A percentile compares a stretch with the other conserved stretches of the same genome.
These are phyloP conservation scores for Dascyllus trimaculatus DNA, from an alignment of 2,113 vertebrate species.

Conservation along the genomic window DNA sequence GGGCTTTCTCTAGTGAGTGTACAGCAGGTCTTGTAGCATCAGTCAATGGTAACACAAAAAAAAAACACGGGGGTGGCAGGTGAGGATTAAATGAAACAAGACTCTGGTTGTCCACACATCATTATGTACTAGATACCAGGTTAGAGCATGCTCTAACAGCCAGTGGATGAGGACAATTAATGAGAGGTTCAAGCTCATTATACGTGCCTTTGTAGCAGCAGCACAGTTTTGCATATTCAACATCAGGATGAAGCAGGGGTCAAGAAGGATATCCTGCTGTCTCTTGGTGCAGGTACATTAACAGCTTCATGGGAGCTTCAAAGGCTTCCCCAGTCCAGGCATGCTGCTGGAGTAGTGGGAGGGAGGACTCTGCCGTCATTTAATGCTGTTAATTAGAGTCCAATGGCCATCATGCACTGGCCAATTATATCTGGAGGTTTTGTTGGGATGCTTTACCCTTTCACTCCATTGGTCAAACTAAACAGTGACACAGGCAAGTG, in stretches of 20 bases:
- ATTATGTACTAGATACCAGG: constrained; percentile 47
- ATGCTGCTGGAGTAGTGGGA: constrained; percentile 3
- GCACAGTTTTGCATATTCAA: constrained; percentile 58
- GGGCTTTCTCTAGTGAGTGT: constrained; percentile 13
- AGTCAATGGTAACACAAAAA: constrained; percentile 7
- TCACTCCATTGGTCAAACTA: background rate
- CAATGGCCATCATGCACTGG: background rate
- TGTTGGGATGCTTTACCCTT: background rate
- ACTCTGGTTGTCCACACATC: constrained; percentile 36
- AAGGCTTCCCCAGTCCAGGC: constrained; percentile 32
- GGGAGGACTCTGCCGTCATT: constrained; percentile 9
- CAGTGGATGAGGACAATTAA: constrained; percentile 64
- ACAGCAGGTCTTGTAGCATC: constrained; percentile 8
- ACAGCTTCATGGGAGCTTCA: constrained; percentile 60
- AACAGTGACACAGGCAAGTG: background rate
- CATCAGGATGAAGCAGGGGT: constrained; percentile 40
- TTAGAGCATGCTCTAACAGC: constrained; percentile 41
- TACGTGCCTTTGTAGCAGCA: constrained; percentile 33
- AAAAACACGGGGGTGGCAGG: constrained; percentile 27
- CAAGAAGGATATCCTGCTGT: constrained; percentile 35
- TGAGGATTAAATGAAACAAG: constrained; percentile 52
- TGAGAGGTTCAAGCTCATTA: constrained; percentile 72
- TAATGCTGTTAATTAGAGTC: constrained; percentile 24
- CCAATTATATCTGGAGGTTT: constrained; percentile 1
- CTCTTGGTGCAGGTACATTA: constrained; percentile 50